Evolutionary conservation across 2,113 vertebrate genomes (phyloP).

Genomic region (Muntiacus reevesi): DNA sequence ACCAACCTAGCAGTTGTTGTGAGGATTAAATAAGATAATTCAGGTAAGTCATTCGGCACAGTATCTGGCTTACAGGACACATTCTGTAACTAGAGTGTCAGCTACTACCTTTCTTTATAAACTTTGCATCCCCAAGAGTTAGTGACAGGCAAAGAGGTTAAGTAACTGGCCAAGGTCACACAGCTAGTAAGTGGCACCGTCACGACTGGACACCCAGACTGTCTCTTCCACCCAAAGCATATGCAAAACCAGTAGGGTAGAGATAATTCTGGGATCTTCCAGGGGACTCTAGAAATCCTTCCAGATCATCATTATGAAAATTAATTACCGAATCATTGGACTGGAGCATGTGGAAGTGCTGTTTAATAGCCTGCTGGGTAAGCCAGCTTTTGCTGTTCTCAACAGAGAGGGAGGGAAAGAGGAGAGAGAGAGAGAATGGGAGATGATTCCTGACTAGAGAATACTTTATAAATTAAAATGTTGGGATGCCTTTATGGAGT

Average conservation of each 20-base stretch:
- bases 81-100: neutral
- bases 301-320: conserved; percentile 68
- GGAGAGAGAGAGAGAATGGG: neutral
- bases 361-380: conserved; percentile 62
- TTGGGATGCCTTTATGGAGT: neutral
- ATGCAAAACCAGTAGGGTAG: conserved; percentile 27
- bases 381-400: conserved; percentile 30
- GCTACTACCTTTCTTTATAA: neutral
- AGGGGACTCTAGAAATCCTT: conserved; percentile 52
- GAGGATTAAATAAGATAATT: conserved; percentile 2
- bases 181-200: neutral
- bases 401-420: neutral
- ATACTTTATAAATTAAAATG: neutral
- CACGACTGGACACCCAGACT: neutral
- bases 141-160: neutral
- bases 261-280: conserved; percentile 36
- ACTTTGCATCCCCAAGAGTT: neutral
- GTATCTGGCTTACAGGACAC: neutral
- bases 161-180: neutral
- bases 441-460: neutral
- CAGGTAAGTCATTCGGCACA: neutral
- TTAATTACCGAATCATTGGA: conserved; percentile 66
- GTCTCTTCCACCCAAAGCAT: conserved; percentile 9
- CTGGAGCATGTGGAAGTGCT: conserved; percentile 46
- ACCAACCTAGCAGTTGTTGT: neutral